Conservation (phyloP, 2,888 invertebrate species). For the Linhomoeus sp. region DNA sequence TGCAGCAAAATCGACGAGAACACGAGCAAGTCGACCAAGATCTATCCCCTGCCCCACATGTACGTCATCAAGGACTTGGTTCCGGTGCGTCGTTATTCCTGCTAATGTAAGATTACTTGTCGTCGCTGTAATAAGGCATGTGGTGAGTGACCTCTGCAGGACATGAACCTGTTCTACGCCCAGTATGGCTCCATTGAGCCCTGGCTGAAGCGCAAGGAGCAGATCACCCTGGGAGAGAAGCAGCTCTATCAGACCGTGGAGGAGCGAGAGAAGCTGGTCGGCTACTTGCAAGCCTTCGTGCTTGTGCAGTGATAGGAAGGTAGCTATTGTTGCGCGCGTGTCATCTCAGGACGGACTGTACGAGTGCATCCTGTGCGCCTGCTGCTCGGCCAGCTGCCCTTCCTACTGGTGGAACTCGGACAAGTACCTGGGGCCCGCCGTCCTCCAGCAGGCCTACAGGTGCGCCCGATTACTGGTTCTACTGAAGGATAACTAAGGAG, state of each 20-base stretch:
- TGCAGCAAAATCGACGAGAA: slow-evolving; percentile 63
- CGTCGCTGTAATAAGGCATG: too few relatives aligned
- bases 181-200: slow-evolving; percentile 89
- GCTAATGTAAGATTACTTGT: too few relatives aligned
- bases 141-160: too few relatives aligned
- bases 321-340: too few relatives aligned
- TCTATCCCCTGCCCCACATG: slow-evolving; percentile 96
- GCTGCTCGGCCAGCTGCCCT: slow-evolving; percentile 89
- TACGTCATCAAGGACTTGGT: slow-evolving; percentile 69
- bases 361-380: slow-evolving; percentile 91
- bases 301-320: too few relatives aligned
- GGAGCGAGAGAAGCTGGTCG: slow-evolving; percentile 65
- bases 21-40: slow-evolving; percentile 51
- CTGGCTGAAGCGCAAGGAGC: slow-evolving; percentile 58
- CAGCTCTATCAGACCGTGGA: slow-evolving; percentile 70
- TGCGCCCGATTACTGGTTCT: too few relatives aligned
- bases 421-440: slow-evolving; percentile 89
- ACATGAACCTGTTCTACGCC: slow-evolving; percentile 82
- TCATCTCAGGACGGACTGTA: slow-evolving; percentile 61
- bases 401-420: slow-evolving; percentile 99
- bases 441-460: slow-evolving; percentile 94
- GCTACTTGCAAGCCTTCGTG: too few relatives aligned
- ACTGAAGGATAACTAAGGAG: too few relatives aligned
- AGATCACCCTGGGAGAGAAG: slow-evolving; percentile 41
- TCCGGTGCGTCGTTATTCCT: too few relatives aligned